Evolutionary conservation across 2,113 vertebrate genomes (phyloP).

Genomic region (Marmota flaviventris): DNA sequence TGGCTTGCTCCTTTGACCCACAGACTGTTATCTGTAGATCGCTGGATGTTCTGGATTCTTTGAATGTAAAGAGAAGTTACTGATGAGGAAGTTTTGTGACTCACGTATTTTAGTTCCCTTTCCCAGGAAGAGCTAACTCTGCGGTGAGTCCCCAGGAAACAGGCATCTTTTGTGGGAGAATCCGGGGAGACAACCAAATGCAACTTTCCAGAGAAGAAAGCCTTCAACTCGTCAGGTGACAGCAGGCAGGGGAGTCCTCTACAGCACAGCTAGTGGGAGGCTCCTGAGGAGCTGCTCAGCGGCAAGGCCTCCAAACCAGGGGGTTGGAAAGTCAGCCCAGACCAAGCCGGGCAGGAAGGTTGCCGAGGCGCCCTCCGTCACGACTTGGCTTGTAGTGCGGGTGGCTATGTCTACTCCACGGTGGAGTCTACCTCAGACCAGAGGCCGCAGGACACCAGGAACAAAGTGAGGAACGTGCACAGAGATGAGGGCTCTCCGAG

Average conservation of each 20-base stretch:
- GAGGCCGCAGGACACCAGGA: not conserved
- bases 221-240: too few species aligned
- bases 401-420: not conserved
- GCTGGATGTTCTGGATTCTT: not conserved
- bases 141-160: not conserved
- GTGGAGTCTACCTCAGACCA: not conserved
- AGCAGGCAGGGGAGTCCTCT: not conserved
- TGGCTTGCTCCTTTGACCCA: not conserved
- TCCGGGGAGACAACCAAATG: not conserved
- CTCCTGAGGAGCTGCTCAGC: not conserved
- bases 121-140: not conserved
- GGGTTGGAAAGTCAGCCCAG: not conserved
- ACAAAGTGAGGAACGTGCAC: rapidly evolving
- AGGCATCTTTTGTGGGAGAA: not conserved
- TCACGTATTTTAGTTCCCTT: not conserved
- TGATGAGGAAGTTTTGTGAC: not conserved
- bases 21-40: not conserved
- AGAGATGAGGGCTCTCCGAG: not conserved
- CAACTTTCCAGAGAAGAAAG: not conserved
- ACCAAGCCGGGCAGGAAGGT: not conserved
- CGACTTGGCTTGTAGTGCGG: not conserved
- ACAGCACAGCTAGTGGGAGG: not conserved
- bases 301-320: too few species aligned
- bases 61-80: not conserved
- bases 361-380: not conserved